These are phyloP conservation scores for Lasioglossum zephyrum DNA, from an alignment of 2,888 invertebrate genomes.

Conservation along the genomic window DNA sequence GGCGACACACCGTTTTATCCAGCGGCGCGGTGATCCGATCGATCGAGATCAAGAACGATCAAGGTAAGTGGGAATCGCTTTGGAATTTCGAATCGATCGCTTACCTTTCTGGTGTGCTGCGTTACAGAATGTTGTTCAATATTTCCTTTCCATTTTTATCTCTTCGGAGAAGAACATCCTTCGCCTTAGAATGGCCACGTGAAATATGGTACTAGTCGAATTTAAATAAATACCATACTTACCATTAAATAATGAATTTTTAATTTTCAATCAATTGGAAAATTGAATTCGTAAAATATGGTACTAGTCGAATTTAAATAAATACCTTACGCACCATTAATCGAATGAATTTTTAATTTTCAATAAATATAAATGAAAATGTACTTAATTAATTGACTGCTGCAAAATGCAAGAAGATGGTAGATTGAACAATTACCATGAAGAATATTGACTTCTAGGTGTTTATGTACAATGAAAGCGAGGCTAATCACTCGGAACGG, in stretches of 20 bases:
- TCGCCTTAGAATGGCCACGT: background rate
- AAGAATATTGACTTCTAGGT: background rate
- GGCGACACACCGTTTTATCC: background rate
- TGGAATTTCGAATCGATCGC: constrained; percentile 6
- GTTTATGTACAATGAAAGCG: background rate
- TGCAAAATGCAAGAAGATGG: background rate
- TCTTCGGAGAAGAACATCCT: background rate
- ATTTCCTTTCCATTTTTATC: background rate
- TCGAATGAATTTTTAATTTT: too few species aligned
- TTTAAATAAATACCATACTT: too few species aligned
- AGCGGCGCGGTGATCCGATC: background rate
- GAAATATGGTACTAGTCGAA: too few species aligned
- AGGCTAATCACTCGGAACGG: background rate
- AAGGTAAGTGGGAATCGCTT: constrained; percentile 22
- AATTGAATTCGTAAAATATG: too few species aligned
- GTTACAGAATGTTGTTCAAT: background rate
- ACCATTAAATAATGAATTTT: too few species aligned
- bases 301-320: too few species aligned
- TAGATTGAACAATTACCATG: background rate
- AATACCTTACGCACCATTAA: too few species aligned
- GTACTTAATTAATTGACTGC: background rate
- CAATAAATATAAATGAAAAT: too few species aligned
- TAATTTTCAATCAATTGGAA: too few species aligned
- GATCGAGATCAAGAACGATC: background rate
- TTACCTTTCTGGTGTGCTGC: background rate